Evolutionary conservation across 2,797 vertebrate species (phyloP).

Genomic region (Glossophaga mutica): DNA sequence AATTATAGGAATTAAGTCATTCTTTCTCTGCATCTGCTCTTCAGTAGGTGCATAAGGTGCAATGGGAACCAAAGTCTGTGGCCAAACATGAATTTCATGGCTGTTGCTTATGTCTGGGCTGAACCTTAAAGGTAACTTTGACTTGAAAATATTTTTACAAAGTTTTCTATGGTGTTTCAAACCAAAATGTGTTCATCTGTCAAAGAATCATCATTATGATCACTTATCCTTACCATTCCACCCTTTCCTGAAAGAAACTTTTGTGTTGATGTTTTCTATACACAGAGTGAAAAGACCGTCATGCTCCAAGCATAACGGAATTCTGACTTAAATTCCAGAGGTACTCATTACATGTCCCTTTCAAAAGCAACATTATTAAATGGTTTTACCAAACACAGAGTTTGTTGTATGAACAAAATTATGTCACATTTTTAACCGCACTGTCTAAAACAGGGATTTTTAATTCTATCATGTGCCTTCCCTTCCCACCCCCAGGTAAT

Average conservation of each 20-base stretch:
- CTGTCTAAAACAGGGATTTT: not conserved
- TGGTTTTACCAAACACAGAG: not conserved
- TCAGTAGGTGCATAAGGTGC: not conserved
- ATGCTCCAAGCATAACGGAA: not conserved
- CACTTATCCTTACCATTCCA: not conserved
- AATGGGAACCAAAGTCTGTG: not conserved
- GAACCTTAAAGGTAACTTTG: not conserved
- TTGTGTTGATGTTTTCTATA: not conserved
- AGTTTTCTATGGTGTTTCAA: not conserved
- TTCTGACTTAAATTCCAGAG: not conserved
- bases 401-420: not conserved
- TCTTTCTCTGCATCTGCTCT: not conserved
- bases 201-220: not conserved
- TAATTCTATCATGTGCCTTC: not conserved
- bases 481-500: not conserved
- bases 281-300: not conserved
- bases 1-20: not conserved
- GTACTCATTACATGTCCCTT: not conserved
- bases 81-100: not conserved
- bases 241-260: not conserved
- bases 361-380: not conserved
- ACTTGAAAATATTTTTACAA: not conserved
- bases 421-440: not conserved
- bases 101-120: not conserved
- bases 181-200: not conserved